A percentile compares a stretch with the other conserved stretches of the same genome.
Evolutionary conservation across 2,888 invertebrate species (phyloP).

Genomic region (Lottia gigantea): DNA sequence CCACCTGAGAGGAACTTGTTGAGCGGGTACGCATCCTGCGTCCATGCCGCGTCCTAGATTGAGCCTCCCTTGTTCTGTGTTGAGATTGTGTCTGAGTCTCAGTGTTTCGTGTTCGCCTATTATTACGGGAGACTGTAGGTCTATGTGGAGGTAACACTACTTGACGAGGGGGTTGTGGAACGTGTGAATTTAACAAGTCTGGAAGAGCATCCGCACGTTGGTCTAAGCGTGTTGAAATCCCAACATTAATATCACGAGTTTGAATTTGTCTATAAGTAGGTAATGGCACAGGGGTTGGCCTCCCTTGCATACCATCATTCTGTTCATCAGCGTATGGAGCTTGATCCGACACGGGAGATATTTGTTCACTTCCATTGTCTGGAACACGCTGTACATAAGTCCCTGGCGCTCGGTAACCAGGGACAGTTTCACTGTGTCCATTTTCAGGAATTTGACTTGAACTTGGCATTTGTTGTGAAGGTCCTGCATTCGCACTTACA

Average conservation of each 20-base stretch:
- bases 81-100: conserved; percentile 18
- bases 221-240: conserved; percentile 32
- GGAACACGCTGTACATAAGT: not conserved
- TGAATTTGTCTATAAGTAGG: conserved; percentile 35
- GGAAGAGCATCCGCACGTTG: conserved; percentile 48
- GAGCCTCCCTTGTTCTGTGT: conserved; percentile 13
- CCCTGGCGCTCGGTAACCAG: conserved; percentile 16
- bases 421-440: conserved; percentile 8
- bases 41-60: conserved; percentile 5
- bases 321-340: not conserved
- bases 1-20: conserved; percentile 33
- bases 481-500: conserved; percentile 10
- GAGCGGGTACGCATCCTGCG: conserved; percentile 39
- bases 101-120: conserved; percentile 16
- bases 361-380: not conserved
- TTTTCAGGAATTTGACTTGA: not conserved
- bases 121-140: conserved; percentile 16
- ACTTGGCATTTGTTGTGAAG: not conserved
- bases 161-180: conserved; percentile 29
- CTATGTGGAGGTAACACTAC: conserved; percentile 24
- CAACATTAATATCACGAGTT: conserved; percentile 42
- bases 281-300: conserved; percentile 9
- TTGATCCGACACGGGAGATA: not conserved
- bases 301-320: not conserved
- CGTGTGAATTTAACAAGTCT: conserved; percentile 59